Percentiles rank a stretch among this genome's conserved stretches.
Evolutionary conservation across 2,888 invertebrate species (phyloP).

Genomic region (Acanthosoma haemorrhoidale): DNA sequence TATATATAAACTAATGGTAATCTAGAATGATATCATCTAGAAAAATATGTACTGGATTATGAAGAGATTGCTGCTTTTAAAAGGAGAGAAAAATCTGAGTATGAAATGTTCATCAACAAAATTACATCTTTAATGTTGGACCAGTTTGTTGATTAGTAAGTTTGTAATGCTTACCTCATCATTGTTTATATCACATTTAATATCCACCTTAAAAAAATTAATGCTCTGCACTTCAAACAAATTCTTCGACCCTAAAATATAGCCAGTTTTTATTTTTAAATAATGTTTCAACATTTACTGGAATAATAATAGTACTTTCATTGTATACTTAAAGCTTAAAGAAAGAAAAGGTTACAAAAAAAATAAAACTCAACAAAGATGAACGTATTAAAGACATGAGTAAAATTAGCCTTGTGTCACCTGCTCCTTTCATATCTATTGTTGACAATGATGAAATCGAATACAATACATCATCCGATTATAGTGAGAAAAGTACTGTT

Average conservation of each 20-base stretch:
- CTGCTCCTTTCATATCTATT: neutral
- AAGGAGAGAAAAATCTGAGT: neutral
- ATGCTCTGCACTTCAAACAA: too few relatives aligned
- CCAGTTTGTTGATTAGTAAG: constrained; percentile 9
- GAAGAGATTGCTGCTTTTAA: neutral
- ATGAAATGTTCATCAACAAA: neutral
- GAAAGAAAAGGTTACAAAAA: neutral
- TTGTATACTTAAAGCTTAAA: neutral
- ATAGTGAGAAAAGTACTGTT: neutral
- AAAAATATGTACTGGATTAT: neutral
- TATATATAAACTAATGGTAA: too few relatives aligned
- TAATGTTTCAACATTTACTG: too few relatives aligned
- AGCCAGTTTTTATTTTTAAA: too few relatives aligned
- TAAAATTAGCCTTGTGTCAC: neutral
- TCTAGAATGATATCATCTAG: neutral
- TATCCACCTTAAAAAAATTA: too few relatives aligned
- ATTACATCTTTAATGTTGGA: neutral
- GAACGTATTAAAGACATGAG: neutral
- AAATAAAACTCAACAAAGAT: neutral
- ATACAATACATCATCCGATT: neutral
- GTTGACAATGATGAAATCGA: neutral
- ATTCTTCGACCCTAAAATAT: too few relatives aligned
- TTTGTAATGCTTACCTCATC: too few relatives aligned
- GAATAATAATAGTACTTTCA: too few relatives aligned
- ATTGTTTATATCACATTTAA: too few relatives aligned